Conservation (phyloP, 2,888 invertebrate species). For the Epirrhoe tristata region DNA sequence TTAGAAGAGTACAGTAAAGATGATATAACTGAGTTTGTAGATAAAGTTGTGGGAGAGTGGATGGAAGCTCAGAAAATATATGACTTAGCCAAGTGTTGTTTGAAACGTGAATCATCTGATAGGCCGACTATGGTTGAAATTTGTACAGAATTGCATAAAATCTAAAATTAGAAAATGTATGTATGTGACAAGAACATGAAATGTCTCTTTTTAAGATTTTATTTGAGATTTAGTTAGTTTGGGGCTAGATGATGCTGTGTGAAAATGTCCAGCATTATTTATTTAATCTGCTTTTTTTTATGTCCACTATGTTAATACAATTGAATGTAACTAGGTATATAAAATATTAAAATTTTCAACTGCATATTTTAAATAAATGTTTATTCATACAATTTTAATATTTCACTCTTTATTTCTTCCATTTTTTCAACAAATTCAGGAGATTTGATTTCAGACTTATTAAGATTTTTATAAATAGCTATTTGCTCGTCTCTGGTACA, state of each 20-base stretch:
- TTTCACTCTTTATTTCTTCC: conserved; percentile 55
- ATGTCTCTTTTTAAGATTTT: neutral
- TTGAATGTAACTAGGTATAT: neutral
- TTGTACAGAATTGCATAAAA: conserved; percentile 63
- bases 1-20: conserved; percentile 83
- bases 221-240: neutral
- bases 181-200: neutral
- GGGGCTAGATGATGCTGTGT: too few relatives aligned
- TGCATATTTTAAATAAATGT: conserved; percentile 19
- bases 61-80: conserved; percentile 80
- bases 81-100: conserved; percentile 83
- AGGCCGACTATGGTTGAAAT: conserved; percentile 86
- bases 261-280: too few relatives aligned
- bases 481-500: conserved; percentile 59
- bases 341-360: neutral
- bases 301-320: neutral
- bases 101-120: conserved; percentile 80
- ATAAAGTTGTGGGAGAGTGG: conserved; percentile 84
- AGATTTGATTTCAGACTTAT: conserved; percentile 48
- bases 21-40: conserved; percentile 82
- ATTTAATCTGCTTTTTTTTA: neutral
- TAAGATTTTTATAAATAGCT: conserved; percentile 53
- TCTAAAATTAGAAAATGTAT: conserved; percentile 40
- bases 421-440: conserved; percentile 56
- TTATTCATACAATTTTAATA: conserved; percentile 42